Percentiles rank a stretch among this genome's conserved stretches.
Conservation (phyloP, 2,888 invertebrate species). For the Endotricha flammealis region DNA sequence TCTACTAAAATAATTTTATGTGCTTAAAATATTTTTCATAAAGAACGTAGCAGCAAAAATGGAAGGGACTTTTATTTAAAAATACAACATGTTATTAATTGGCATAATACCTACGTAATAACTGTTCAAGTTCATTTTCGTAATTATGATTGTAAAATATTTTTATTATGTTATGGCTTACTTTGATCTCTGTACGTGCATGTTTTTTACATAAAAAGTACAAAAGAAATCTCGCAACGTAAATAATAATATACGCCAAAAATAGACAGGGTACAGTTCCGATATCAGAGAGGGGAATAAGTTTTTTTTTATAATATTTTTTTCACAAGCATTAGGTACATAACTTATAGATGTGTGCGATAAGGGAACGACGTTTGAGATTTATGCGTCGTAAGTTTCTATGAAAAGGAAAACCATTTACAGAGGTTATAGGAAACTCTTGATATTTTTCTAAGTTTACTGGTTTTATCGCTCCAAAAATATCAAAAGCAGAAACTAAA, state of each 20-base stretch:
- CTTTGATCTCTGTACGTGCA: too few relatives aligned
- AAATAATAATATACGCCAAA: background rate
- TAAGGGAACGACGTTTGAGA: slow-evolving; percentile 32
- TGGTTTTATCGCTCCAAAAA: slow-evolving; percentile 12
- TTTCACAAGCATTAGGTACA: slow-evolving; percentile 30
- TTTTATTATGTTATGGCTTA: too few relatives aligned
- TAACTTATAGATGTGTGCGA: slow-evolving; percentile 35
- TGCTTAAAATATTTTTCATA: too few relatives aligned
- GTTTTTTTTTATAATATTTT: slow-evolving; percentile 26
- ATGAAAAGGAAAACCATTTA: slow-evolving; percentile 33
- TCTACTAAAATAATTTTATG: too few relatives aligned
- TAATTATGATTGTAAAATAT: too few relatives aligned
- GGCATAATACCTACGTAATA: too few relatives aligned
- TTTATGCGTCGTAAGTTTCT: slow-evolving; percentile 31
- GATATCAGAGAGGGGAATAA: slow-evolving; percentile 14
- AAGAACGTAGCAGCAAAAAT: too few relatives aligned
- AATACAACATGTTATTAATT: too few relatives aligned
- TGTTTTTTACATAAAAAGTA: too few relatives aligned
- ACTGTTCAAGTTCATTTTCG: too few relatives aligned
- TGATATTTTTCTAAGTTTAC: slow-evolving; percentile 17
- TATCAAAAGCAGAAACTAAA: slow-evolving; percentile 9
- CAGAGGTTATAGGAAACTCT: slow-evolving; percentile 24
- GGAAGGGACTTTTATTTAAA: too few relatives aligned
- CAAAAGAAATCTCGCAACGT: background rate
- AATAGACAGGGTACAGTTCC: background rate